A percentile compares a stretch with the other conserved stretches of the same genome.
phyloP scores from a whole-genome alignment of 2,797 vertebrate genomes.

The Galaxias olidus region DNA sequence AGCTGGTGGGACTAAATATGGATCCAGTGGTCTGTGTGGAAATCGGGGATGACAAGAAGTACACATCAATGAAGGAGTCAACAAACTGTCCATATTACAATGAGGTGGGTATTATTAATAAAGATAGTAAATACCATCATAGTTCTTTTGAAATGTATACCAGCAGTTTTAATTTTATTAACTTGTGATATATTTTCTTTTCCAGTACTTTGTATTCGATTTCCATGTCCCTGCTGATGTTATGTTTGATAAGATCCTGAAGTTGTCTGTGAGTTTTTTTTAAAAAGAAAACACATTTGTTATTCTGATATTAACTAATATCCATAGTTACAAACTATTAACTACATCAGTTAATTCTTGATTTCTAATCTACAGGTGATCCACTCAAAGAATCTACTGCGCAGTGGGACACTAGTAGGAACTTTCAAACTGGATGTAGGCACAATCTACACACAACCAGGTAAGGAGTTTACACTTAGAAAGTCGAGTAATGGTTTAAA shows the following conservation, averaged over 20 bases:
- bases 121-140: too few relatives aligned
- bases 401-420: conserved; percentile 94
- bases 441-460: conserved; percentile 88
- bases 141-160: too few relatives aligned
- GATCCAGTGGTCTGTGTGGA: conserved; percentile 83
- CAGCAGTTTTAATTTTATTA: too few relatives aligned
- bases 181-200: too few relatives aligned
- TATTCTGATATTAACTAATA: too few relatives aligned
- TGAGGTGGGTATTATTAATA: too few relatives aligned
- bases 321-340: too few relatives aligned
- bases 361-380: conserved; percentile 87
- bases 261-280: conserved; percentile 83
- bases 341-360: too few relatives aligned
- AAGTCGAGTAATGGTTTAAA: too few relatives aligned
- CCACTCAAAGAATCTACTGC: conserved; percentile 96
- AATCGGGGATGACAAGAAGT: conserved; percentile 84
- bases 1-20: conserved; percentile 84
- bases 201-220: conserved; percentile 98
- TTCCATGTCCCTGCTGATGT: conserved; percentile 94
- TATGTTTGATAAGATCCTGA: conserved; percentile 98
- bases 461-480: too few relatives aligned
- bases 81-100: conserved; percentile 88
- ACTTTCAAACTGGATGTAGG: conserved; percentile 95
- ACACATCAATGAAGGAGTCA: conserved; percentile 87
- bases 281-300: too few relatives aligned